Base-by-base conservation (phyloP, 2,113 vertebrate species). In the Pterophyllum scalare region DNA sequence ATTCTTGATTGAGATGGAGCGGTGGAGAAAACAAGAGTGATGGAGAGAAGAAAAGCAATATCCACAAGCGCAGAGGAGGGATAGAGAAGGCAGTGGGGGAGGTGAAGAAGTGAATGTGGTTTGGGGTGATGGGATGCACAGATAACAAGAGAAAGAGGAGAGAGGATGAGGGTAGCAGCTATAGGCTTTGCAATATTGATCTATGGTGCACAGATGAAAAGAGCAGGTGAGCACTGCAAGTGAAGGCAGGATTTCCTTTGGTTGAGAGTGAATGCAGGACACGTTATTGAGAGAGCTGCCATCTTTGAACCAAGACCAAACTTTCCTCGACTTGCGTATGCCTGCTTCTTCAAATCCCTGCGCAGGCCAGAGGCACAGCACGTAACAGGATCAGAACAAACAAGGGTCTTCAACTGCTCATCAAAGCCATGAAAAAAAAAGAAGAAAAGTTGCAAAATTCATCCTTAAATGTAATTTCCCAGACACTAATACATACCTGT, bases 1-100 rank as follows among this genome's bases (percentile, higher is more conserved):
- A 35, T 80, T 88, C 59, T 81, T 93, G 96, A 96, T 94, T 86
- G 93, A 96, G 95, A 92, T 65, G 38, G 82, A 91, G 90, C 92
- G 83, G 94, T 72, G 91, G 86, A 78, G 76, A 83, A 89, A 91
- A 83, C 80, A 83, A 82, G 84, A 80, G 80, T 49, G 92, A 87
- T 85, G 87, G 84, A 90, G 92, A 87, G 19, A 56, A 82, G 92
- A 80, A 93, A 88, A 80, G 85, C 70, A 94, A 93, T 92, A 95
- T 78, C 80, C 83, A 86, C 75, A 75, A 81, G 17, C 59, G 57
- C 14, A 20, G 49, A 56, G 58, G 57, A 64, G 83, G 74, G 24
- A 49, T 61, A 70, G 59, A 78, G 59, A n/a, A 72, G 78, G 84
- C 61, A 13, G 85, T 20, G 85, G 59, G 35, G 59, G 61, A 54